phyloP scores from a whole-genome alignment of 2,113 vertebrate genomes.

The Sinocyclocheilus anophthalmus region DNA sequence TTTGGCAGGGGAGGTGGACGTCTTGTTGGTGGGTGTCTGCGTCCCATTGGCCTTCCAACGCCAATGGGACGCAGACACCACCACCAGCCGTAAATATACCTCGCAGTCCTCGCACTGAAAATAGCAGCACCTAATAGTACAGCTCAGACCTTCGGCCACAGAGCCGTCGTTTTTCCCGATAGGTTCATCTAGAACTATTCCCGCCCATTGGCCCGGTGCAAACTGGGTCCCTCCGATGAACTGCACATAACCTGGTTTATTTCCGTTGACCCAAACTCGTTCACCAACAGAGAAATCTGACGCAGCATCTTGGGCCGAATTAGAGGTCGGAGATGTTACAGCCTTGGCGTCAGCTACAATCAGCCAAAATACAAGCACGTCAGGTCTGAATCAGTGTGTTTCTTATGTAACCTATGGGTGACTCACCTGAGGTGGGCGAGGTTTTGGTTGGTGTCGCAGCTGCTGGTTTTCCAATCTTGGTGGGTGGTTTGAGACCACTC shows the following conservation, averaged over 20 bases:
- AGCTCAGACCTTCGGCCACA: conserved; percentile 86
- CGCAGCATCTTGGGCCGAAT: conserved; percentile 76
- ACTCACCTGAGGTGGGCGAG: conserved; percentile 78
- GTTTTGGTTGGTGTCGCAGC: conserved; percentile 76
- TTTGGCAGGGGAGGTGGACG: conserved; percentile 60
- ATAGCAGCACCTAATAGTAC: too few relatives aligned
- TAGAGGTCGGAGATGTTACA: conserved; percentile 67
- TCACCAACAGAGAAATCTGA: conserved; percentile 88
- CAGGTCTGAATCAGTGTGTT: not conserved
- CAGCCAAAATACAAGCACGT: not conserved
- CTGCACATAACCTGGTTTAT: conserved; percentile 91
- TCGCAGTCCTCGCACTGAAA: conserved; percentile 89
- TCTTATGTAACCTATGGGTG: not conserved
- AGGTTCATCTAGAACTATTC: conserved; percentile 89
- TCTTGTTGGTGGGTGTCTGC: conserved; percentile 60
- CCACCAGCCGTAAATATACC: conserved; percentile 98
- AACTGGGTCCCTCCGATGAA: conserved; percentile 94
- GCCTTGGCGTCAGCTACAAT: conserved; percentile 75
- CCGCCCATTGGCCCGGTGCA: conserved; percentile 95
- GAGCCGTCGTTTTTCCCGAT: conserved; percentile 96
- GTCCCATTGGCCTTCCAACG: conserved; percentile 82
- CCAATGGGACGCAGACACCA: too few relatives aligned
- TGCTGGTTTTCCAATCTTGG: conserved; percentile 85
- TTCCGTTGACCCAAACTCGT: conserved; percentile 93
- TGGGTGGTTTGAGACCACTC: conserved; percentile 92